Evolutionary conservation across 2,888 invertebrate genomes (phyloP).

Genomic region (Polia nebulosa): DNA sequence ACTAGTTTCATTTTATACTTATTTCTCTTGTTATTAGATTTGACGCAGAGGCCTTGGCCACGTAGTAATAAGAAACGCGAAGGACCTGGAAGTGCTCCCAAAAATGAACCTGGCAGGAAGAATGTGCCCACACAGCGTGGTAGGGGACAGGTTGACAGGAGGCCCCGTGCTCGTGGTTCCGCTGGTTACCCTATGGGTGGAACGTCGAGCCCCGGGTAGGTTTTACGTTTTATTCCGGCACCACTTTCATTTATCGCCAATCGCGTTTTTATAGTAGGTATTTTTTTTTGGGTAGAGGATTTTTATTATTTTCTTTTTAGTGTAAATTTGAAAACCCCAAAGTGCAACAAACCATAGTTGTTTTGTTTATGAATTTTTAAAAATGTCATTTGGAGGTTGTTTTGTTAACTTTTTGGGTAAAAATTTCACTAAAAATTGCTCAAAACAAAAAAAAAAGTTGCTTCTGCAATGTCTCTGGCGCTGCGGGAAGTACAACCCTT

Average conservation of each 20-base stretch:
- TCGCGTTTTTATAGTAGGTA: too few relatives aligned
- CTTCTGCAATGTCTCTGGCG: too few relatives aligned
- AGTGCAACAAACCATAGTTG: too few relatives aligned
- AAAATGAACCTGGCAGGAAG: slow-evolving; percentile 92
- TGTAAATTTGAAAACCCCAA: too few relatives aligned
- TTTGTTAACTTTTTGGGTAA: too few relatives aligned
- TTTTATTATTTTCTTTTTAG: not conserved
- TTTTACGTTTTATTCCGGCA: not conserved
- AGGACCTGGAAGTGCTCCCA: slow-evolving; percentile 89
- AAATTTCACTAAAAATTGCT: too few relatives aligned
- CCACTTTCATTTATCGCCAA: too few relatives aligned
- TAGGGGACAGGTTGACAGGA: slow-evolving; percentile 93
- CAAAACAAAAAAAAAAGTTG: too few relatives aligned
- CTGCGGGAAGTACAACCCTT: too few relatives aligned
- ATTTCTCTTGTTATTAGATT: slow-evolving; percentile 73
- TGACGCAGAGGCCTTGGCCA: slow-evolving; percentile 92
- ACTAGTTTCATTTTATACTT: not conserved
- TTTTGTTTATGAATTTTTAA: too few relatives aligned
- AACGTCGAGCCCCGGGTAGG: slow-evolving; percentile 93
- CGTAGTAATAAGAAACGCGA: slow-evolving; percentile 93
- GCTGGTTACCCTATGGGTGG: slow-evolving; percentile 90
- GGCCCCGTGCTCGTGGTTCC: slow-evolving; percentile 92
- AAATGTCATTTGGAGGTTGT: too few relatives aligned
- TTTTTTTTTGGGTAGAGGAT: too few relatives aligned
- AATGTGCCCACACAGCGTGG: slow-evolving; percentile 93